These are phyloP conservation scores for Ariopsis seemanni DNA, from an alignment of 2,113 vertebrate species.

Conservation along the genomic window DNA sequence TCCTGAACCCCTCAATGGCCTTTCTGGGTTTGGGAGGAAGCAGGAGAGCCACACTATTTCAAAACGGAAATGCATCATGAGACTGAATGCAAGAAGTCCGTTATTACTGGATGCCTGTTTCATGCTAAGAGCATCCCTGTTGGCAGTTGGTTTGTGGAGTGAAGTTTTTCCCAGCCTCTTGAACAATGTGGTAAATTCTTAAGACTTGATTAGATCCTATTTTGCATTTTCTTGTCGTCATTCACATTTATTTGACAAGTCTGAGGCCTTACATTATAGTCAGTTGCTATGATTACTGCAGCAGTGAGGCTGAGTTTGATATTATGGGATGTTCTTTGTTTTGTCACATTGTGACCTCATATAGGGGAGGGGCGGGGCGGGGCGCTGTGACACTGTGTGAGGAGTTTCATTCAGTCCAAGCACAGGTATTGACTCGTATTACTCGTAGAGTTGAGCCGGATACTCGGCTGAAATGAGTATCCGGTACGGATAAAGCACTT, in stretches of 20 bases:
- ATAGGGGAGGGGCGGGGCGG: conserved; percentile 65
- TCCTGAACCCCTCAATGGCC: neutral
- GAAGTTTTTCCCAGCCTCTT: neutral
- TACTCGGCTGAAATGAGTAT: too few relatives aligned
- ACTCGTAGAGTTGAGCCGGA: too few relatives aligned
- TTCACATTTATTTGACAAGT: conserved; percentile 19
- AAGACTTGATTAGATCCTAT: neutral
- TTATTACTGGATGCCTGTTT: neutral
- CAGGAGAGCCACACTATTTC: neutral
- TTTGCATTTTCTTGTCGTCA: neutral
- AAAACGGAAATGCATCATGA: neutral
- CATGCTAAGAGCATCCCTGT: neutral
- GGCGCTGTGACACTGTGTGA: too few relatives aligned
- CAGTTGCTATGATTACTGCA: conserved; percentile 74
- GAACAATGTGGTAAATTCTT: neutral
- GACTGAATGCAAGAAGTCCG: neutral
- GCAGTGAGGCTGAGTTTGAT: conserved; percentile 54
- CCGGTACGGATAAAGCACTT: too few relatives aligned
- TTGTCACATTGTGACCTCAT: conserved; percentile 74
- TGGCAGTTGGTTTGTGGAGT: neutral
- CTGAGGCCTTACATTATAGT: conserved; percentile 65
- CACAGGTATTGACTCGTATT: too few relatives aligned
- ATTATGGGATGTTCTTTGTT: conserved; percentile 79
- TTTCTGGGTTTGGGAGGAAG: neutral
- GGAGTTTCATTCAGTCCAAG: too few relatives aligned